Percentiles rank a stretch among this genome's conserved stretches.
Evolutionary conservation across 2,113 vertebrate genomes (phyloP).

Genomic region (Tonatia bakeri): DNA sequence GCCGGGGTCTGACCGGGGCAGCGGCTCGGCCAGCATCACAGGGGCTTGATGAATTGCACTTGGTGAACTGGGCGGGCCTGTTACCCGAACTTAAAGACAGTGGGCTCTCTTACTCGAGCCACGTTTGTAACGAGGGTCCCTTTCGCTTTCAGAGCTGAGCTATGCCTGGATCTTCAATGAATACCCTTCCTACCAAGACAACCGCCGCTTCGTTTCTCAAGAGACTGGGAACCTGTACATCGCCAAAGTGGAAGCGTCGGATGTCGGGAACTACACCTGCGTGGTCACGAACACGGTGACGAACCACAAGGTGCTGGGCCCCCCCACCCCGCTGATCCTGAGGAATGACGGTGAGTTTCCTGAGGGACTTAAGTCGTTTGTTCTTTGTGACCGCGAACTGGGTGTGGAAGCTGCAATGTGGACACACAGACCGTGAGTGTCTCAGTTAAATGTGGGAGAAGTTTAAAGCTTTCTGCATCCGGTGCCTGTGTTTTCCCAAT

Average conservation of each 20-base stretch:
- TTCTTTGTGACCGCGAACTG: not conserved
- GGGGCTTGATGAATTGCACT: not conserved
- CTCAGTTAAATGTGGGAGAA: not conserved
- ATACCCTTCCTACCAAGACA: constrained; percentile 93
- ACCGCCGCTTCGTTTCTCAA: constrained; percentile 94
- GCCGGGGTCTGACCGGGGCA: not conserved
- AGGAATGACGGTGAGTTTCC: constrained; percentile 90
- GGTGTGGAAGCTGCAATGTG: not conserved
- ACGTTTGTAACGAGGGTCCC: not conserved
- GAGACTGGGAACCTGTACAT: constrained; percentile 97
- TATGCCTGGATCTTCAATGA: constrained; percentile 99
- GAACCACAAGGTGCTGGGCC: constrained; percentile 90
- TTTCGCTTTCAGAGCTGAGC: constrained; percentile 86
- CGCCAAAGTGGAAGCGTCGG: constrained; percentile 94
- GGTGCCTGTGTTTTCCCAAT: not conserved
- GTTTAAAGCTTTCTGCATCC: not conserved
- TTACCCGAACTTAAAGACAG: not conserved
- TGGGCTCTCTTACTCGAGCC: not conserved
- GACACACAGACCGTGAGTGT: not conserved
- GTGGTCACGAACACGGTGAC: constrained; percentile 95
- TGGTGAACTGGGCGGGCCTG: not conserved
- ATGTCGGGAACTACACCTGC: constrained; percentile 97
- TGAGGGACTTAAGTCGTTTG: rapidly evolving
- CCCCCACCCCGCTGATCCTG: constrained; percentile 92
- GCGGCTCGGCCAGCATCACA: not conserved